These are phyloP conservation scores for Oreochromis mossambicus DNA, from an alignment of 2,797 vertebrate species.

Conservation along the genomic window DNA sequence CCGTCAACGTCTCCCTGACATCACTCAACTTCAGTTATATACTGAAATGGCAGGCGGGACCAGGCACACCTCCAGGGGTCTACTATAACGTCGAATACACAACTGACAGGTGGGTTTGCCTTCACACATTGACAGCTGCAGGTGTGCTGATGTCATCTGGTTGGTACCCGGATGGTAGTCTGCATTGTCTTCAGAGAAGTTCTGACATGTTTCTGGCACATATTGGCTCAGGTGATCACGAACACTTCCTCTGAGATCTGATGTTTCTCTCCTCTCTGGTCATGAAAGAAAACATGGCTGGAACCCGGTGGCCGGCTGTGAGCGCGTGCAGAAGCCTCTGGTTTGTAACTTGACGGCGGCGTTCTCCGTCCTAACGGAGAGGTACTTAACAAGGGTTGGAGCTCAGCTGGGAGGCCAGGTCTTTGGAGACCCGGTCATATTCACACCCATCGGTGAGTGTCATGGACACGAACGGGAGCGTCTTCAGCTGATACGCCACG, in stretches of 20 bases:
- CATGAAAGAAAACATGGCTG: fast-evolving
- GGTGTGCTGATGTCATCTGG: neutral
- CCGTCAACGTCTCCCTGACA: neutral
- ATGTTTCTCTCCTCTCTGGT: neutral
- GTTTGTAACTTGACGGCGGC: constrained; percentile 44
- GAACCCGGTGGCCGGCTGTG: constrained; percentile 20
- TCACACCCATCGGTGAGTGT: constrained; percentile 40
- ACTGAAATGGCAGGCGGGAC: constrained; percentile 51
- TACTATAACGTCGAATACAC: neutral
- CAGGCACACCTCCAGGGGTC: constrained; percentile 12
- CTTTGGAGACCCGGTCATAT: fast-evolving
- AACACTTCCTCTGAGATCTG: neutral
- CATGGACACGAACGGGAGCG: neutral
- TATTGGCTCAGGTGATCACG: neutral
- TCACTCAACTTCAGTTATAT: neutral
- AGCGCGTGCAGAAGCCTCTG: constrained; percentile 28
- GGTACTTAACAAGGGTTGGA: neutral
- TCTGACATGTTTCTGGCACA: neutral
- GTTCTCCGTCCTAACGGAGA: fast-evolving
- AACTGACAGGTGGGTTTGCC: neutral
- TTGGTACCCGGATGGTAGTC: neutral
- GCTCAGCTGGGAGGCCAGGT: neutral
- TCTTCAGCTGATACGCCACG: neutral
- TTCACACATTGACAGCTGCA: neutral
- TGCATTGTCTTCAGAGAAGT: neutral